A percentile compares a stretch with the other conserved stretches of the same genome.
These are phyloP conservation scores for Meles meles DNA, from an alignment of 2,113 vertebrate genomes.

Conservation along the genomic window DNA sequence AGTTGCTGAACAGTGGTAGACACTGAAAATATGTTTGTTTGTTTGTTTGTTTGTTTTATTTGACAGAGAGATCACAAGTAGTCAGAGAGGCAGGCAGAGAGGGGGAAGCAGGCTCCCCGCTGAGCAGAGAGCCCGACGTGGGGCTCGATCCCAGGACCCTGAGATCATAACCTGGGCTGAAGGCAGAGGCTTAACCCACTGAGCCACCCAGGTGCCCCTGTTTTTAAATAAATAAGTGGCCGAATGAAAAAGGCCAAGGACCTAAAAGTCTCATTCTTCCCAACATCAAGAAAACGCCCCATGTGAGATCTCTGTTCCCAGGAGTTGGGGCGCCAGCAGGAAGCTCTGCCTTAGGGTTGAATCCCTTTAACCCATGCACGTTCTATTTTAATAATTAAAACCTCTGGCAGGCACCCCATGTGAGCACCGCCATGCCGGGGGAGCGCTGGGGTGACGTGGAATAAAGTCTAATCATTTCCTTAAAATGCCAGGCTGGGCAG, in stretches of 20 bases:
- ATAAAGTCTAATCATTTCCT: constrained; percentile 52
- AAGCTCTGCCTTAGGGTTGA: constrained; percentile 25
- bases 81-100: no score
- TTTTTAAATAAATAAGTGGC: neutral
- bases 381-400: constrained; percentile 73
- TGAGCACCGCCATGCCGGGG: neutral
- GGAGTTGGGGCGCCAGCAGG: neutral
- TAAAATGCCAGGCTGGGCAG: neutral
- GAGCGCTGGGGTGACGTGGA: neutral
- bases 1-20: neutral
- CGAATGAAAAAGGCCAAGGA: neutral
- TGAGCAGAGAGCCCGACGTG: no score
- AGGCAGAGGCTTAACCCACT: no score
- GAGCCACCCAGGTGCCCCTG: no score
- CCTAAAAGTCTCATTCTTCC: neutral
- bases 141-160: no score
- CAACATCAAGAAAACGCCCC: neutral
- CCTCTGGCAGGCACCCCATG: neutral
- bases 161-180: no score
- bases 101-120: no score
- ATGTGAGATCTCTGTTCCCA: neutral
- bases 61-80: no score
- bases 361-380: constrained; percentile 61
- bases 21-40: neutral
- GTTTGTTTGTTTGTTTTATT: neutral